Conservation (phyloP, 2,113 vertebrate genomes). For the Triplophysa dalaica region DNA sequence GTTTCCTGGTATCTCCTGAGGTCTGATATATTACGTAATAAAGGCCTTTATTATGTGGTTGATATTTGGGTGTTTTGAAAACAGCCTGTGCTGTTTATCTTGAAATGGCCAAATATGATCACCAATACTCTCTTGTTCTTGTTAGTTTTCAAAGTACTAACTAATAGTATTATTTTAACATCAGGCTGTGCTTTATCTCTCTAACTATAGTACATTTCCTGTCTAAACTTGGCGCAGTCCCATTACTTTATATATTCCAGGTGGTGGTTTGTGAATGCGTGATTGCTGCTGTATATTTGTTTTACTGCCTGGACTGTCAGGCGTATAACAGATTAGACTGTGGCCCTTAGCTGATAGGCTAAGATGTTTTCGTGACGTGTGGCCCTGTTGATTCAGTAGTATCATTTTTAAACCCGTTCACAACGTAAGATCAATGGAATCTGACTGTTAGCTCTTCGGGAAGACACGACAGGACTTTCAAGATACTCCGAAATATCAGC, state of each 20-base stretch:
- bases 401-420: constrained; percentile 18
- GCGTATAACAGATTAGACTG: neutral
- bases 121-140: neutral
- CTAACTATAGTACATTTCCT: neutral
- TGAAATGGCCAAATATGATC: too few relatives aligned
- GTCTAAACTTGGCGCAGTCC: neutral
- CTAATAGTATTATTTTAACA: neutral
- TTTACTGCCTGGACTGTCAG: neutral
- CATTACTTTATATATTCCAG: neutral
- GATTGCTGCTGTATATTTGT: neutral
- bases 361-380: neutral
- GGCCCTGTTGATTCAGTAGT: constrained; percentile 2
- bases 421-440: constrained; percentile 16
- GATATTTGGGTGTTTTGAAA: neutral
- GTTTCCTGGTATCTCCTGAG: neutral
- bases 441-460: neutral
- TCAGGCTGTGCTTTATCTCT: neutral
- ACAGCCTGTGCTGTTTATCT: too few relatives aligned
- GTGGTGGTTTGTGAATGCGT: neutral
- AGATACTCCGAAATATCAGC: constrained; percentile 3
- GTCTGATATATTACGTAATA: too few relatives aligned
- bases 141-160: neutral
- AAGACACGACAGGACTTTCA: constrained; percentile 3
- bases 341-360: constrained; percentile 18
- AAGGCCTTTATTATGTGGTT: neutral